phyloP scores from a whole-genome alignment of 1,140 invertebrate genomes.

The Penaeus vannamei region DNA sequence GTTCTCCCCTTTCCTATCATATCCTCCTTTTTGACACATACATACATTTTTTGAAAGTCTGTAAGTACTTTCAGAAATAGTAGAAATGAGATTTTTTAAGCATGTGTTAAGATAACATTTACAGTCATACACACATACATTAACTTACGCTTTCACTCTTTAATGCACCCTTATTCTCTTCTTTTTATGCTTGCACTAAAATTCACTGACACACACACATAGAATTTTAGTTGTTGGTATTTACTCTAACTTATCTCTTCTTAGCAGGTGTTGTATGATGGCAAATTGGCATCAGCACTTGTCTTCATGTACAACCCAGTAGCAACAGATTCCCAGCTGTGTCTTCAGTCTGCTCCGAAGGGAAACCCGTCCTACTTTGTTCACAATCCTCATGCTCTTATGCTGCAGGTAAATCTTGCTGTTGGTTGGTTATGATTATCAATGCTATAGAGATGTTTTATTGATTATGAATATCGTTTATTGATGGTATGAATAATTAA shows the following conservation, averaged over 20 bases:
- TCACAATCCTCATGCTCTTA: constrained; percentile 98
- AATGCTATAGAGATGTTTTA: too few species aligned
- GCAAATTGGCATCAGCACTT: constrained; percentile 94
- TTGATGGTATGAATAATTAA: not conserved
- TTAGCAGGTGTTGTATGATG: constrained; percentile 95
- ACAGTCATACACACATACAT: too few species aligned
- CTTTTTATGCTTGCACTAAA: constrained; percentile 26
- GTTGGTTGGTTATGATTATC: too few species aligned
- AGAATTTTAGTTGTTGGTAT: constrained; percentile 8
- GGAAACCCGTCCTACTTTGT: constrained; percentile 97
- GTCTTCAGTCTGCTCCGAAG: constrained; percentile 97
- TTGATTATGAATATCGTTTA: too few species aligned
- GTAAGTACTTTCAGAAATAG: too few species aligned
- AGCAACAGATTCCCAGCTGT: constrained; percentile 97
- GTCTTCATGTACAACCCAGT: constrained; percentile 99
- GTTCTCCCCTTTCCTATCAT: not conserved
- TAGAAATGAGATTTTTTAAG: too few species aligned
- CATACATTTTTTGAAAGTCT: too few species aligned
- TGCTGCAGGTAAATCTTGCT: constrained; percentile 87
- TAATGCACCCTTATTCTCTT: not conserved
- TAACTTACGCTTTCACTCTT: not conserved
- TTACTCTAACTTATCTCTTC: constrained; percentile 44
- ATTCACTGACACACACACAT: constrained; percentile 17
- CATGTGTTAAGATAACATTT: too few species aligned
- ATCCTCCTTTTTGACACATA: too few species aligned